Conservation (phyloP, 2,888 invertebrate species). For the Leucania comma region DNA sequence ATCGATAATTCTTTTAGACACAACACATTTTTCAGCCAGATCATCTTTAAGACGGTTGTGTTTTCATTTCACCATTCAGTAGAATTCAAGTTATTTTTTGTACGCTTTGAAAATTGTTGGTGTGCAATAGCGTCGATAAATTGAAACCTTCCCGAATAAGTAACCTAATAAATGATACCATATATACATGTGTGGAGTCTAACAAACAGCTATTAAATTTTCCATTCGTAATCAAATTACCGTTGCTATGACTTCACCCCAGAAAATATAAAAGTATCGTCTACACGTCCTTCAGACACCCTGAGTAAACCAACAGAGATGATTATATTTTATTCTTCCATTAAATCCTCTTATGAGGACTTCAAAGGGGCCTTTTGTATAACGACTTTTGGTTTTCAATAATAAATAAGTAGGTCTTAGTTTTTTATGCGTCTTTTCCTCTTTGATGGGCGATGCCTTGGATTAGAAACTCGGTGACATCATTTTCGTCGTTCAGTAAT, state of each 20-base stretch:
- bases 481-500: background rate
- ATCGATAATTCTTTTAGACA: constrained; percentile 62
- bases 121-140: background rate
- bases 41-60: constrained; percentile 33
- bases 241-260: background rate
- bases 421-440: constrained; percentile 37
- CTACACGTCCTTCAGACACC: constrained; percentile 17
- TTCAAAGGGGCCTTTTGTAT: constrained; percentile 52
- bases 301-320: constrained; percentile 36
- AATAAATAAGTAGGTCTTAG: constrained; percentile 46
- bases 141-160: background rate
- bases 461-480: constrained; percentile 4
- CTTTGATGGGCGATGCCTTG: constrained; percentile 29
- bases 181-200: too few relatives aligned
- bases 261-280: constrained; percentile 27
- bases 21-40: constrained; percentile 48
- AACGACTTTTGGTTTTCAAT: constrained; percentile 47
- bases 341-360: constrained; percentile 54
- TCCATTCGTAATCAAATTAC: constrained; percentile 4
- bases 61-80: constrained; percentile 3
- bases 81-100: background rate
- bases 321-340: constrained; percentile 45
- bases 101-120: background rate
- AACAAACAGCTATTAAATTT: background rate
- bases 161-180: background rate